Base-by-base conservation (phyloP, 2,797 vertebrate genomes). In the Mus caroli region DNA sequence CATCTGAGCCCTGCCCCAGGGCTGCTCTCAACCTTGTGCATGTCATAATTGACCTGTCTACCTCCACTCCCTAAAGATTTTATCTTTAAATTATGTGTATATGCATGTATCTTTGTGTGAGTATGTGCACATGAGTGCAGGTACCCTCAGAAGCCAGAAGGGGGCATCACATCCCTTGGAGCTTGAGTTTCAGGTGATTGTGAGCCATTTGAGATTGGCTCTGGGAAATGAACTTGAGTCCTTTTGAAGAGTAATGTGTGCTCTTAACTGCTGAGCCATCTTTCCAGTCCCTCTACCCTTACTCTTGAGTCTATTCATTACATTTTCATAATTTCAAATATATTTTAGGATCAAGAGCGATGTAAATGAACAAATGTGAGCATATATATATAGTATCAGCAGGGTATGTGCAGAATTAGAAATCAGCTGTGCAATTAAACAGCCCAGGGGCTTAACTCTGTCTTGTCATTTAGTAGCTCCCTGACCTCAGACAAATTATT, bases 271-370 rank as follows among this genome's bases (percentile, higher is more conserved):
- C 62, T 67, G 62, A 67, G 62, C 28, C 83, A 50, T 67, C 31
- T 85, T 43, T 85, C 43, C 31, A 85, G 43, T 3, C 43, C 60
- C 28, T 85, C 9, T n/a, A 50, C 19, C 4, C 46, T n/a, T 34
- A 86, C 92, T 64, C 4, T 79, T 50, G 92, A 10, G 31, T 73
- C 13, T 37, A 52, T 12, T 64, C 14, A 43, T 40, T 90, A 15
- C 60, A 62, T 46, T 85, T 88, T n/a, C 52, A 17, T 67, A 86
- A 83, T 71, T 76, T 88, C 87, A 89, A 89, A 37, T 92, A n/a
- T 75, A 84, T 85, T 94, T 95, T 64, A 96, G 50, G 80, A 83
- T 80, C 40, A 88, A 91, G 40, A 46, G 19, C n/a, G 43, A 22
- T 90, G 13, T 86, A 77, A 88, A 71, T 46, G 60, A 96, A 34